A percentile compares a stretch with the other conserved stretches of the same genome.
phyloP scores from a whole-genome alignment of 2,888 invertebrate genomes.

The Cheilosia grossa region DNA sequence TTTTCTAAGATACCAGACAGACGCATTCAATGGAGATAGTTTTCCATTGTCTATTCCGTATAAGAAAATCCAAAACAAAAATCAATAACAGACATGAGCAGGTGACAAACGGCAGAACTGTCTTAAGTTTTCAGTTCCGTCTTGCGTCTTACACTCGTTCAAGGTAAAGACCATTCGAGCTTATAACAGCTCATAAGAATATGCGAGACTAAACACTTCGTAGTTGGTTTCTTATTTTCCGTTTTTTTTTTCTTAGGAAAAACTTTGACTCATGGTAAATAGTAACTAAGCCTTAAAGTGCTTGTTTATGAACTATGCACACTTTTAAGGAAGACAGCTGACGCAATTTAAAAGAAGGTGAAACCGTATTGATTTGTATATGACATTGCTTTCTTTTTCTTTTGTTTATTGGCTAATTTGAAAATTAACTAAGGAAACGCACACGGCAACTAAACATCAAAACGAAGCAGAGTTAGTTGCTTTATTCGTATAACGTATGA shows the following conservation, averaged over 20 bases:
- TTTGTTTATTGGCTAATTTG: conserved; percentile 8
- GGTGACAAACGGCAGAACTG: conserved; percentile 42
- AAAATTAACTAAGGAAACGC: neutral
- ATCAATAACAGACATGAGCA: conserved; percentile 64
- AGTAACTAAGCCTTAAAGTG: conserved; percentile 32
- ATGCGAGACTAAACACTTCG: conserved; percentile 30
- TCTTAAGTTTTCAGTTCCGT: conserved; percentile 57
- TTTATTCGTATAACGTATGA: too few relatives aligned
- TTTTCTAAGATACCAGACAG: conserved; percentile 12
- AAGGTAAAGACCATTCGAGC: conserved; percentile 66
- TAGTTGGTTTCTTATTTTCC: neutral
- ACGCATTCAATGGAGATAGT: neutral
- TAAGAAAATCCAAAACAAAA: conserved; percentile 47
- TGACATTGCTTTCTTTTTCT: conserved; percentile 17
- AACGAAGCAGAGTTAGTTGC: too few relatives aligned
- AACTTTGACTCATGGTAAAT: conserved; percentile 4
- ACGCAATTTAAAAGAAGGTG: conserved; percentile 27
- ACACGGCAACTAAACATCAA: too few relatives aligned
- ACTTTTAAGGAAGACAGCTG: conserved; percentile 20
- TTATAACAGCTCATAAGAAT: conserved; percentile 61
- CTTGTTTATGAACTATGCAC: conserved; percentile 16
- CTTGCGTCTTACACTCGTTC: conserved; percentile 55
- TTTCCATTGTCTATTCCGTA: conserved; percentile 6
- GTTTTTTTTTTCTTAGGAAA: neutral
- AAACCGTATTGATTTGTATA: conserved; percentile 49